Conservation (phyloP, 2,888 invertebrate genomes). For the Hesperia comma region DNA sequence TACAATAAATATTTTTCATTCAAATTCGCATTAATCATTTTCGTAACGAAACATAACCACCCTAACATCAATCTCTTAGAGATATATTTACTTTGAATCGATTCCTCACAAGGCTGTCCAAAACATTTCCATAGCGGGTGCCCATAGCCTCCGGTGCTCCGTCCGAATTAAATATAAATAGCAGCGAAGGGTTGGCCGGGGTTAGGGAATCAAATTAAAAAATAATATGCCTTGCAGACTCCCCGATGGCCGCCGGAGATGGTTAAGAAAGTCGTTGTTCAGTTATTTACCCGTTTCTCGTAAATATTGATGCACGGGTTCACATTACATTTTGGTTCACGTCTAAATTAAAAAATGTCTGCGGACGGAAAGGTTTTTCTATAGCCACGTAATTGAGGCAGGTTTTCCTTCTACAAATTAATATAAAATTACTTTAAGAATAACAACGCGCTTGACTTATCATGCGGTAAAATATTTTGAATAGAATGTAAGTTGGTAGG, state of each 20-base stretch:
- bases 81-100: slow-evolving; percentile 10
- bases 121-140: slow-evolving; percentile 40
- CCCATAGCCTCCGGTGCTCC: slow-evolving; percentile 50
- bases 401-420: too few species aligned
- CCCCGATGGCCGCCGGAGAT: slow-evolving; percentile 8
- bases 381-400: not conserved
- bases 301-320: slow-evolving; percentile 5
- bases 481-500: too few species aligned
- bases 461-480: too few species aligned
- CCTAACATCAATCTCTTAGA: not conserved
- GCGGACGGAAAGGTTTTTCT: not conserved
- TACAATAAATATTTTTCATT: too few species aligned
- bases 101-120: slow-evolving; percentile 32
- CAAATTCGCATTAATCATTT: too few species aligned
- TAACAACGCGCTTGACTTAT: too few species aligned
- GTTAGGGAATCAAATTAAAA: slow-evolving; percentile 66
- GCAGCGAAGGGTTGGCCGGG: slow-evolving; percentile 55
- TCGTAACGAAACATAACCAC: not conserved
- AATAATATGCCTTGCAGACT: slow-evolving; percentile 54
- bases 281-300: slow-evolving; percentile 16
- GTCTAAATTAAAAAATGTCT: slow-evolving; percentile 7
- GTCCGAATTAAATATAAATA: slow-evolving; percentile 72
- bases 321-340: slow-evolving; percentile 8
- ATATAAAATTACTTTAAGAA: too few species aligned
- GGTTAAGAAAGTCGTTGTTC: slow-evolving; percentile 16